Base-by-base conservation (phyloP, 2,797 vertebrate species). In the Ctenopoma kingsleyae region DNA sequence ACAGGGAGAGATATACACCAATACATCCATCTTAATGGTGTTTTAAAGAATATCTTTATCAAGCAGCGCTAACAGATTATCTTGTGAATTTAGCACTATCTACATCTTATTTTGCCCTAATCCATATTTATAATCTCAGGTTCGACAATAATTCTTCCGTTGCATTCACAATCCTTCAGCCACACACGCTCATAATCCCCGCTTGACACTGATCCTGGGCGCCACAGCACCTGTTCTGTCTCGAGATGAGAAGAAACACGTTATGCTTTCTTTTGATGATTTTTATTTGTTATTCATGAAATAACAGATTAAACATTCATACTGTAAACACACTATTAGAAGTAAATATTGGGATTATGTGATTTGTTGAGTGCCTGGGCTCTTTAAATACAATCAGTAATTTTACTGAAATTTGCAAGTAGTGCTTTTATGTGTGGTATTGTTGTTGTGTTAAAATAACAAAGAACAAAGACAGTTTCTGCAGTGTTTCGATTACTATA, bases 51-150 rank as follows among this genome's bases (percentile, higher is more conserved):
- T 83, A 80, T 90, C 87, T 81, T 78, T 46, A 65, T 80, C 70
- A 74, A 74, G 71, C 41, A 59, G 62, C 2, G 19, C 67, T 44
- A 77, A 83, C 81, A 82, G 89, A 92, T 92, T 89, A 92, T 86
- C 78, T 74, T 19, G 69, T 80, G 76, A 90, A 88, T 89, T 90
- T 93, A 89, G 81, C 90, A 91, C 90, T 89, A 83, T 91, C 82
- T 85, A 78, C 64, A 36, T 89, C 68, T 93, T 83, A 84, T 79
- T 83, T 79, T 56, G 47, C 72, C 81, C 77, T 93, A 93, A 94
- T 93, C 92, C 87, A 91, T 85, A 90, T 84, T 82, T 87, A 68
- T 91, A 92, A 93, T 92, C 91, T 85, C 60, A 78, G 74, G 49
- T 80, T 65, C 65, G 74, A 80, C 67, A 69, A 71, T 76, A 81